Base-by-base conservation (phyloP, 1,140 invertebrate genomes). In the Varroa destructor region DNA sequence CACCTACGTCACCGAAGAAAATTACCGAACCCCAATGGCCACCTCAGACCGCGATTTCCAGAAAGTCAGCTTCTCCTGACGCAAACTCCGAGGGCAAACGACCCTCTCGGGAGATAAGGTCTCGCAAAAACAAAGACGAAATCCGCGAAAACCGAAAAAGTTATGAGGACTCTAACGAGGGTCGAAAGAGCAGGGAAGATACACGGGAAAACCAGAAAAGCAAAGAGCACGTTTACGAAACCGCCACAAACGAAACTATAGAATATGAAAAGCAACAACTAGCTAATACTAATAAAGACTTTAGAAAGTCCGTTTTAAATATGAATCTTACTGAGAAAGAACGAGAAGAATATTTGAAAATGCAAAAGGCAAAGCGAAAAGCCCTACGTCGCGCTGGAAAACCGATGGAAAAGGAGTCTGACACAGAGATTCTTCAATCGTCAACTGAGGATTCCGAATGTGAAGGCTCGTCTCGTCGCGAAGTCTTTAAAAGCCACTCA, bases 401-500 rank as follows among this genome's bases (percentile, higher is more conserved):
- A 40, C 61, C 61, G 8, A 67, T 67, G 61, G 61, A 67, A 46
- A 67, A 67, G 36, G 61, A 67, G 46, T 67, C 61, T 14, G 61
- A 67, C 37, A 67, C 61, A 12, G 61, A 67, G 37, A 67, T 67
- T 43, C 61, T 67, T 14, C 61, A 67, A 37, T 67, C 61, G 37
- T 67, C 61, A 40, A 43, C 61, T 25, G 61, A 67, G 12, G 61
- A 67, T 40, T 67, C 61, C 36, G 61, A 67, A 8, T 67, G 61
- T 8, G 61, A 67, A 37, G 61, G 14, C 1, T 67, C 61, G 10
- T 67, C 61, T 14, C 61, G 61, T 46, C 61, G 61, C 8, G 61
- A 67, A 37, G 61, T 67, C 1, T 67, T 37, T 2, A 67, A 37
- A 67, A 67, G 61, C 8, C 61, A 67, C 46, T 67, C 61, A 46